These are phyloP conservation scores for Hermaeophaga mercurialis DNA, from an alignment of 2,888 invertebrate genomes.

Conservation along the genomic window DNA sequence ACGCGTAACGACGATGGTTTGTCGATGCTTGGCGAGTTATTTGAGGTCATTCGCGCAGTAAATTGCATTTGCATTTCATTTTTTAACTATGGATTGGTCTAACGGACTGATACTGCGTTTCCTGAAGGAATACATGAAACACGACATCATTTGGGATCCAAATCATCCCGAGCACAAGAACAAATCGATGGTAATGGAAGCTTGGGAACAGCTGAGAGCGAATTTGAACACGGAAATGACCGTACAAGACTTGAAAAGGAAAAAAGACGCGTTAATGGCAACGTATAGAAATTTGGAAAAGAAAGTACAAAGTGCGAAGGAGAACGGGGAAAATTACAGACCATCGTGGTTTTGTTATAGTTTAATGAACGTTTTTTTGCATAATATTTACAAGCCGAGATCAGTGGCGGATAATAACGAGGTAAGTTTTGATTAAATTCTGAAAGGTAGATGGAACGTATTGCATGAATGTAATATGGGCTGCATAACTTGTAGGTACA, in stretches of 20 bases:
- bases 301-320: slow-evolving; percentile 42
- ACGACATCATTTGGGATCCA: slow-evolving; percentile 59
- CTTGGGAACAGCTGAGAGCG: slow-evolving; percentile 58
- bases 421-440: slow-evolving; percentile 4
- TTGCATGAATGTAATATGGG: no score
- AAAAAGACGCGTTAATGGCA: slow-evolving; percentile 61
- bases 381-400: slow-evolving; percentile 6
- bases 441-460: no score
- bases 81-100: slow-evolving; percentile 39
- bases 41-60: neutral
- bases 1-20: neutral
- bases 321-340: slow-evolving; percentile 5
- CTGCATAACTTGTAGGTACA: no score
- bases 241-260: slow-evolving; percentile 57
- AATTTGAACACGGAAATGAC: slow-evolving; percentile 53
- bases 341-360: slow-evolving; percentile 22
- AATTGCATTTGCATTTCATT: neutral
- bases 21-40: slow-evolving; percentile 3
- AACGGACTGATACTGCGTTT: slow-evolving; percentile 58
- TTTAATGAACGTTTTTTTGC: slow-evolving; percentile 17
- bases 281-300: slow-evolving; percentile 56
- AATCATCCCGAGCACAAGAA: slow-evolving; percentile 56
- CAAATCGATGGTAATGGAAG: slow-evolving; percentile 55
- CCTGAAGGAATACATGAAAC: slow-evolving; percentile 56
- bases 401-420: neutral